A percentile compares a stretch with the other conserved stretches of the same genome.
phyloP scores from a whole-genome alignment of 2,113 vertebrate species.

The Heptranchias perlo region DNA sequence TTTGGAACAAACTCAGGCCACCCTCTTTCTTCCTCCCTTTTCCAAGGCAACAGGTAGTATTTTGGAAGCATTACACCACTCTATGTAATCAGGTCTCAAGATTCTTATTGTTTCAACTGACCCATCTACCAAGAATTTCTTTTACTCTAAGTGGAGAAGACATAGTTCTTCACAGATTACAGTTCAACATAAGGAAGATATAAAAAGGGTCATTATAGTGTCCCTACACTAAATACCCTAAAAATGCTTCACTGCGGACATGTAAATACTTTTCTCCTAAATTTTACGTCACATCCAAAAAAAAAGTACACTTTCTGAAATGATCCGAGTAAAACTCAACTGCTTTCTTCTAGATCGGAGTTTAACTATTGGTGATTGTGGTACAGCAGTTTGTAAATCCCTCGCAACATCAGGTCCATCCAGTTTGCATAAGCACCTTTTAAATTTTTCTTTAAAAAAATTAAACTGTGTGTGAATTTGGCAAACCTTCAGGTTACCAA shows the following conservation, averaged over 20 bases:
- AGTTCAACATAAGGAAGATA: conserved; percentile 31
- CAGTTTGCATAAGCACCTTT: conserved; percentile 32
- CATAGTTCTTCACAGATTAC: conserved; percentile 29
- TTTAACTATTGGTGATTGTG: conserved; percentile 16
- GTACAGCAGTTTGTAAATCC: conserved; percentile 27
- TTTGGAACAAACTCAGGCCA: conserved; percentile 1
- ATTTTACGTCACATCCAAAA: conserved; percentile 23
- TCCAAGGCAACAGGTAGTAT: neutral
- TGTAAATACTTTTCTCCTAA: conserved; percentile 26
- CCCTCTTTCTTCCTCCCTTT: neutral
- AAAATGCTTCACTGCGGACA: conserved; percentile 29
- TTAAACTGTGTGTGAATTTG: neutral
- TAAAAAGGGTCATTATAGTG: conserved; percentile 35
- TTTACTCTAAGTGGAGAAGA: conserved; percentile 29
- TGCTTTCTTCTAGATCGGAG: neutral
- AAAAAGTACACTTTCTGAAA: conserved; percentile 31
- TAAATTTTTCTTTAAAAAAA: neutral
- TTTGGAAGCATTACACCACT: neutral
- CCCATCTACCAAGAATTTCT: conserved; percentile 24
- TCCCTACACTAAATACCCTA: conserved; percentile 34
- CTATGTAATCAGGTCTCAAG: neutral
- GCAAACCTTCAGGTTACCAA: conserved; percentile 34
- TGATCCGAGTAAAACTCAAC: neutral
- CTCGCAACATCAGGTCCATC: neutral
- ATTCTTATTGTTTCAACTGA: conserved; percentile 10